These are phyloP conservation scores for Metellina segmentata DNA, from an alignment of 2,888 invertebrate genomes.

Conservation along the genomic window DNA sequence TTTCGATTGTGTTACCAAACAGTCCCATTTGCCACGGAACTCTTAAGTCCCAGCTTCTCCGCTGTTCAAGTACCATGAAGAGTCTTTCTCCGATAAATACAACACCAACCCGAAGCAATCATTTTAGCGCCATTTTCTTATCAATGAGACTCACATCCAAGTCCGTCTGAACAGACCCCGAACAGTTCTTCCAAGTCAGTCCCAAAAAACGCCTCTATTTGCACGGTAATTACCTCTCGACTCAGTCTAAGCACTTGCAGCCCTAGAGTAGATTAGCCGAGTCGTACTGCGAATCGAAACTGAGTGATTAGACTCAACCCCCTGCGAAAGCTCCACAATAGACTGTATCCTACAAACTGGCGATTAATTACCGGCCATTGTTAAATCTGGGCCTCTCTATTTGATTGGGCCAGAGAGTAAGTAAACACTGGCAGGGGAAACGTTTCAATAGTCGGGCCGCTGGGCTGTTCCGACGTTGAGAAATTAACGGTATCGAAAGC, in stretches of 20 bases:
- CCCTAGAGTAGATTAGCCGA: conserved; percentile 8
- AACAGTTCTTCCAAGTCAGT: not conserved
- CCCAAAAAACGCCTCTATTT: not conserved
- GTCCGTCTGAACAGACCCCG: not conserved
- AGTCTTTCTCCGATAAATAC: no score
- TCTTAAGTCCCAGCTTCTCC: no score
- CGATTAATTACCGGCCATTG: conserved; percentile 60
- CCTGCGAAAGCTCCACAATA: conserved; percentile 23
- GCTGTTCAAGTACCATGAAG: no score
- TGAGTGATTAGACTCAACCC: conserved; percentile 39
- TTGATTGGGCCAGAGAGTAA: conserved; percentile 32
- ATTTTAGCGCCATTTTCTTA: not conserved
- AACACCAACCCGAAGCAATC: not conserved
- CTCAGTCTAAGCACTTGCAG: not conserved
- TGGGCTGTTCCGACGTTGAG: conserved; percentile 33
- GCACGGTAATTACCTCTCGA: conserved; percentile 11
- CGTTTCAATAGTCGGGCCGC: conserved; percentile 23
- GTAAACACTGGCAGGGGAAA: conserved; percentile 35
- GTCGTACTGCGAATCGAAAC: conserved; percentile 17
- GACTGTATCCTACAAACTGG: conserved; percentile 53
- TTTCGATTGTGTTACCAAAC: no score
- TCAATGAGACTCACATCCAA: not conserved
- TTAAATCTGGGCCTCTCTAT: conserved; percentile 44
- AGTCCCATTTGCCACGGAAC: no score
- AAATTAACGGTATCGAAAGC: conserved; percentile 21